Evolutionary conservation across 37 sponge, comb jelly and placozoan species (phyloP).

Genomic region (Halichondria panicea): DNA sequence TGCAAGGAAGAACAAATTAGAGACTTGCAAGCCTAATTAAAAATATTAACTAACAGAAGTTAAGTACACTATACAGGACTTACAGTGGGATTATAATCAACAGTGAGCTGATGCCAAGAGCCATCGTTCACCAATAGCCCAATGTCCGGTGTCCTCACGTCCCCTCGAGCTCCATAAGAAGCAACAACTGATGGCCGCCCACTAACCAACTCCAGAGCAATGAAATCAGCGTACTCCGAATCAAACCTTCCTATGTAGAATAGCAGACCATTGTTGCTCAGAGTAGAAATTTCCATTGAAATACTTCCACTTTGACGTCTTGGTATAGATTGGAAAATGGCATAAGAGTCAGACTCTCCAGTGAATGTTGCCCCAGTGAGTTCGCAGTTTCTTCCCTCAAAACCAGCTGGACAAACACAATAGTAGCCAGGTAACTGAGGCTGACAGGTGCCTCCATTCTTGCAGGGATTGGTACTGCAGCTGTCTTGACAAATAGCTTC

Average conservation of each 20-base stretch:
- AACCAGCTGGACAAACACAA: slow-evolving; percentile 54
- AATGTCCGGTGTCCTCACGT: not conserved
- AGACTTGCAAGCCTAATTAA: too few relatives aligned
- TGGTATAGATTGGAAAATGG: slow-evolving; percentile 40
- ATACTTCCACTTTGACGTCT: slow-evolving; percentile 18
- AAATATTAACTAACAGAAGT: too few relatives aligned
- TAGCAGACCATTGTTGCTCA: slow-evolving; percentile 28
- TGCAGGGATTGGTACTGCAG: slow-evolving; percentile 64
- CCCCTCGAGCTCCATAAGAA: slow-evolving; percentile 36
- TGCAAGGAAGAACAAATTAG: too few relatives aligned
- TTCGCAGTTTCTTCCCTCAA: slow-evolving; percentile 71
- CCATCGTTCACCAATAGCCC: slow-evolving; percentile 55
- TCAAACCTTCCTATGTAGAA: slow-evolving; percentile 60
- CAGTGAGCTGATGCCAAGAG: slow-evolving; percentile 27
- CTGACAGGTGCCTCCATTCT: slow-evolving; percentile 55
- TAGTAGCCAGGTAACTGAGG: slow-evolving; percentile 62
- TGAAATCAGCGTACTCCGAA: slow-evolving; percentile 12
- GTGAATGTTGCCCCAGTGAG: slow-evolving; percentile 41
- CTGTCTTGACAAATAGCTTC: slow-evolving; percentile 26
- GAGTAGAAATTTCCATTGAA: slow-evolving; percentile 53
- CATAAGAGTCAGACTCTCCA: slow-evolving; percentile 37
- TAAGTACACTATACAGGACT: slow-evolving; percentile 23
- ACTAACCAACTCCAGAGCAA: slow-evolving; percentile 32
- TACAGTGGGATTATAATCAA: slow-evolving; percentile 53
- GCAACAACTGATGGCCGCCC: not conserved